Percentiles rank a stretch among this genome's conserved stretches.
Evolutionary conservation across 2,888 invertebrate species (phyloP).

Genomic region (Teleiodes luculella): DNA sequence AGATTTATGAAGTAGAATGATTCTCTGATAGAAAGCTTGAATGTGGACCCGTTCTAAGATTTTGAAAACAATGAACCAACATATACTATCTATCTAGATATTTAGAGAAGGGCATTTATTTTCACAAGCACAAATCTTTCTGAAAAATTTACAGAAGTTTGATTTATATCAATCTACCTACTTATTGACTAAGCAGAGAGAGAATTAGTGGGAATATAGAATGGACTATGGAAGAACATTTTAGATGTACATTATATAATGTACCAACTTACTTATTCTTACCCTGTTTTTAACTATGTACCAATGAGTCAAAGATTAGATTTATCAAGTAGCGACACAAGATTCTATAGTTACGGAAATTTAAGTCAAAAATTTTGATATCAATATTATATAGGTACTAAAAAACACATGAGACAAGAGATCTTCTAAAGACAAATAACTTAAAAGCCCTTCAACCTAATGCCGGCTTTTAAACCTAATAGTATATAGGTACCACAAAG

Average conservation of each 20-base stretch:
- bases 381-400: too few species aligned
- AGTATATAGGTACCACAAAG: too few species aligned
- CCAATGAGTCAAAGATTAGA: not conserved
- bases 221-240: constrained; percentile 5
- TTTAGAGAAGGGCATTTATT: not conserved
- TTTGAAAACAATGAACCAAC: not conserved
- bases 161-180: too few species aligned
- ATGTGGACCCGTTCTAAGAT: not conserved
- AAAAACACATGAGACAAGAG: too few species aligned
- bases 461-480: too few species aligned
- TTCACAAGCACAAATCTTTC: too few species aligned
- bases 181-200: not conserved
- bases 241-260: not conserved
- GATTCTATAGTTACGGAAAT: too few species aligned
- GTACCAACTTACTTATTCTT: not conserved
- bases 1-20: constrained; percentile 13
- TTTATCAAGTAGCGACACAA: too few species aligned
- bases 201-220: not conserved
- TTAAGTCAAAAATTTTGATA: not conserved
- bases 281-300: not conserved
- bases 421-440: too few species aligned
- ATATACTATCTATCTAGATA: not conserved
- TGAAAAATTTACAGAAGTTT: too few species aligned
- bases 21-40: constrained; percentile 4
- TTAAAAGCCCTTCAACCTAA: too few species aligned